Percentiles rank a stretch among this genome's conserved stretches.
phyloP scores from a whole-genome alignment of 2,797 vertebrate species.

The Oryzias dopingdopingensis region DNA sequence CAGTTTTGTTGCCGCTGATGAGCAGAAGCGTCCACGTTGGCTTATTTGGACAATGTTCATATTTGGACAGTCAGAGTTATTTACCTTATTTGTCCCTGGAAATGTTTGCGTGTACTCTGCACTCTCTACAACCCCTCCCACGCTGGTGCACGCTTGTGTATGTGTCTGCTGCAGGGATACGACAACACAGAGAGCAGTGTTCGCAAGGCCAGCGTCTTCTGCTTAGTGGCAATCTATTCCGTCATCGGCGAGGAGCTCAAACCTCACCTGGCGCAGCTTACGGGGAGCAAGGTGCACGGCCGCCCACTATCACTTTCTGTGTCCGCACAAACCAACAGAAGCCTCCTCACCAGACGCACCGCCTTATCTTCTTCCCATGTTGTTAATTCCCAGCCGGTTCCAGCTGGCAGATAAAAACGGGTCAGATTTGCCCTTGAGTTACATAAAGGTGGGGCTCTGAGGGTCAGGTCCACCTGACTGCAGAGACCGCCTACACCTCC shows the following conservation, averaged over 20 bases:
- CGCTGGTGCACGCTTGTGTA: slow-evolving; percentile 3
- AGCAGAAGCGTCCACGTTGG: slow-evolving; percentile 11
- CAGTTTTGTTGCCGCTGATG: background rate
- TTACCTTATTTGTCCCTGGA: slow-evolving; percentile 72
- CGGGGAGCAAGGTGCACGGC: slow-evolving; percentile 92
- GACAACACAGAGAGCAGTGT: slow-evolving; percentile 98
- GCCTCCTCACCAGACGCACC: slow-evolving; percentile 27
- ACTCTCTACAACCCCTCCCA: slow-evolving; percentile 33
- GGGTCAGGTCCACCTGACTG: slow-evolving; percentile 20
- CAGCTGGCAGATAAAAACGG: slow-evolving; percentile 11
- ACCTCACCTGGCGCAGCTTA: slow-evolving; percentile 94
- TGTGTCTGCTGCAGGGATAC: slow-evolving; percentile 81
- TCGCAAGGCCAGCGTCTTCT: slow-evolving; percentile 98
- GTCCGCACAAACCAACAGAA: background rate
- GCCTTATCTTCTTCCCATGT: slow-evolving; percentile 48
- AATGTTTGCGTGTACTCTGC: slow-evolving; percentile 65
- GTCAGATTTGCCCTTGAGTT: slow-evolving; percentile 36
- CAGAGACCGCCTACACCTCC: background rate
- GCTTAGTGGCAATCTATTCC: slow-evolving; percentile 96
- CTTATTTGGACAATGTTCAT: slow-evolving; percentile 65
- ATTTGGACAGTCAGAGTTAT: slow-evolving; percentile 60
- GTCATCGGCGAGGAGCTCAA: slow-evolving; percentile 98
- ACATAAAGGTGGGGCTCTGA: slow-evolving; percentile 26
- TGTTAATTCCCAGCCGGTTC: slow-evolving; percentile 37
- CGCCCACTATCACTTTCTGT: background rate